Evolutionary conservation across 1,140 invertebrate species (phyloP), one percentile per base, ranked within the genome.

Genomic region (Plectus sambesii): DNA sequence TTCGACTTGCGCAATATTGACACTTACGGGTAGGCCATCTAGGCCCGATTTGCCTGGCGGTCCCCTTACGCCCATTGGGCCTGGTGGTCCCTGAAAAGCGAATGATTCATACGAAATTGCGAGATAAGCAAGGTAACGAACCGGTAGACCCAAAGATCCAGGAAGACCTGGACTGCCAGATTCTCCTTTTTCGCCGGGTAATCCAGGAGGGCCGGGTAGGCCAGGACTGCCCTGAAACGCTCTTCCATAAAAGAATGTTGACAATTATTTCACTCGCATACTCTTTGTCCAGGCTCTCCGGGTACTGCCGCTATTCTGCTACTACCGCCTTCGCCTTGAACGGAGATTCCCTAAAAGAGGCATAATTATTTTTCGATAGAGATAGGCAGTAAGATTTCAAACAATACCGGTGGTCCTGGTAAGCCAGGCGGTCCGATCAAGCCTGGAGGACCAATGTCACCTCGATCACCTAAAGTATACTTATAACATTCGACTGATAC

Each of bases 1-100:
- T n/a, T n/a, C n/a, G n/a, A n/a, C n/a, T n/a, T 87, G 87, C 74
- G 87, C 87, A 68, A 87, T 84, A 47, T 87, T 87, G 73, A 83
- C 84, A 56, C 82, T 78, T 38, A 88, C 88, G 65, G 85, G 78
- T 74, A 85, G 87, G 43, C 89, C 89, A 47, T 78, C 73, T 39
- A 81, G 81, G 37, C 87, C 87, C 84, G 87, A 72, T 50, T 65
- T 60, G 36, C 56, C 51, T 12, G 55, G 55, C 20, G 61, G 53
- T 20, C 60, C 64, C 30, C 58, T 27, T 8, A 61, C 23, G 15
- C 62, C 62, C 63, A 63, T 63, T 2, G 62, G 62, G 25, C 62
- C 55, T 27, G 51, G 55, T 9, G 59, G 47, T 17, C 58, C 51
- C 22, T 50, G 9, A 2, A 8, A 54, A 12, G 12, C 19, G 19